phyloP scores from a whole-genome alignment of 2,113 vertebrate genomes.

The Todiramphus chloris region DNA sequence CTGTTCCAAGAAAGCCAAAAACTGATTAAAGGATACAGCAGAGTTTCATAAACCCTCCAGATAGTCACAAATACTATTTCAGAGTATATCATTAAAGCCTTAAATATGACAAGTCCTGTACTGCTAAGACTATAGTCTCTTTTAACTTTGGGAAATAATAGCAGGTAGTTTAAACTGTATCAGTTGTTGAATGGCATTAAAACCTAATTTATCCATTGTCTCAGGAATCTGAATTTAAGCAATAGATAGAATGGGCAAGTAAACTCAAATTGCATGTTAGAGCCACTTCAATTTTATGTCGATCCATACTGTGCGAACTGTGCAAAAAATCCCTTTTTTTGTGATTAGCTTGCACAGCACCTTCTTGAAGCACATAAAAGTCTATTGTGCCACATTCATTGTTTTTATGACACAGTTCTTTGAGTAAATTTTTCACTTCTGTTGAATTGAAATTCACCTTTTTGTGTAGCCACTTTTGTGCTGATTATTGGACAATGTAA shows the following conservation, averaged over 20 bases:
- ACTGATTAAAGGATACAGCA: background rate
- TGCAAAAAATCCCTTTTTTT: background rate
- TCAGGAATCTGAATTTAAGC: background rate
- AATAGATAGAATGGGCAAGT: background rate
- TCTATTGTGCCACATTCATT: background rate
- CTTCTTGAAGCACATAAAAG: background rate
- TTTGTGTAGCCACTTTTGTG: background rate
- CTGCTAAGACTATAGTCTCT: background rate
- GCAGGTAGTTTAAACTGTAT: background rate
- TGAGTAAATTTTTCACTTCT: background rate
- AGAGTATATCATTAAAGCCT: background rate
- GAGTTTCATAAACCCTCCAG: background rate
- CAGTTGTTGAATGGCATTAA: background rate
- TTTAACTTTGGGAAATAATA: background rate
- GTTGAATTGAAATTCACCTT: slow-evolving; percentile 1
- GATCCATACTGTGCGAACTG: background rate
- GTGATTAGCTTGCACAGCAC: background rate
- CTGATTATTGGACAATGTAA: background rate
- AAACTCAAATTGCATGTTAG: background rate
- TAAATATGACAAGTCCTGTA: background rate
- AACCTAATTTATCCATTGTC: background rate
- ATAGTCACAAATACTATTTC: background rate
- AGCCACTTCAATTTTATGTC: background rate
- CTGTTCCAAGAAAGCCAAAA: background rate
- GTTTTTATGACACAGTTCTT: background rate